Conservation (phyloP, 2,113 vertebrate genomes). For the Hystrix cristata region DNA sequence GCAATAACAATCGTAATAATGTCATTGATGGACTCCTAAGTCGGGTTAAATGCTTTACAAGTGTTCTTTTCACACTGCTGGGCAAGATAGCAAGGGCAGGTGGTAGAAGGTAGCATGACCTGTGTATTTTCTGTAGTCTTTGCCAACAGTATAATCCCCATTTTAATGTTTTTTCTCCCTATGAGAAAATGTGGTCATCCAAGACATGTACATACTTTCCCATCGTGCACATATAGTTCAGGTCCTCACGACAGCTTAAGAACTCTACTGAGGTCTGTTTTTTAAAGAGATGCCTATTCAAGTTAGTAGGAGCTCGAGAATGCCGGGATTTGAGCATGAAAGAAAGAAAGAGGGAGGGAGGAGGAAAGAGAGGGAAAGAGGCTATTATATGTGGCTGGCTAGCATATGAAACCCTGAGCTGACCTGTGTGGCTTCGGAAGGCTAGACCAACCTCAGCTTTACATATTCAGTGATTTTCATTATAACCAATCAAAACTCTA, state of each 20-base stretch:
- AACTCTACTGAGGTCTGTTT: not conserved
- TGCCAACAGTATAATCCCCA: not conserved
- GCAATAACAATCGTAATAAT: not conserved
- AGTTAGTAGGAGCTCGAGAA: not conserved
- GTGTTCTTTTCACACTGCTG: not conserved
- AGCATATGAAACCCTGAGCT: not conserved
- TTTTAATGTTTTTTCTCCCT: too few relatives aligned
- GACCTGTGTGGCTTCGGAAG: not conserved
- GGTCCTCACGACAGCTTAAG: not conserved
- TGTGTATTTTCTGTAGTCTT: rapidly evolving
- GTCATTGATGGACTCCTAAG: not conserved
- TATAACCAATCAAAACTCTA: not conserved
- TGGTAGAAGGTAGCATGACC: not conserved
- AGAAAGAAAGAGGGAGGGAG: not conserved
- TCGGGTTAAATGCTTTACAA: not conserved
- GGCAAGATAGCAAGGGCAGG: not conserved
- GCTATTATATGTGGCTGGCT: not conserved
- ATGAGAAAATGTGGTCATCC: not conserved
- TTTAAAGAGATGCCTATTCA: not conserved
- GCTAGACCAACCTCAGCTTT: not conserved
- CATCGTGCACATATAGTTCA: not conserved
- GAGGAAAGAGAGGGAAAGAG: not conserved
- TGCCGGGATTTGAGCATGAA: not conserved
- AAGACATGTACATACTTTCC: not conserved
- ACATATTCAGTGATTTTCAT: not conserved